Percentiles rank a stretch among this genome's conserved stretches.
These are phyloP conservation scores for Anguilla rostrata DNA, from an alignment of 2,113 vertebrate genomes.

Conservation along the genomic window DNA sequence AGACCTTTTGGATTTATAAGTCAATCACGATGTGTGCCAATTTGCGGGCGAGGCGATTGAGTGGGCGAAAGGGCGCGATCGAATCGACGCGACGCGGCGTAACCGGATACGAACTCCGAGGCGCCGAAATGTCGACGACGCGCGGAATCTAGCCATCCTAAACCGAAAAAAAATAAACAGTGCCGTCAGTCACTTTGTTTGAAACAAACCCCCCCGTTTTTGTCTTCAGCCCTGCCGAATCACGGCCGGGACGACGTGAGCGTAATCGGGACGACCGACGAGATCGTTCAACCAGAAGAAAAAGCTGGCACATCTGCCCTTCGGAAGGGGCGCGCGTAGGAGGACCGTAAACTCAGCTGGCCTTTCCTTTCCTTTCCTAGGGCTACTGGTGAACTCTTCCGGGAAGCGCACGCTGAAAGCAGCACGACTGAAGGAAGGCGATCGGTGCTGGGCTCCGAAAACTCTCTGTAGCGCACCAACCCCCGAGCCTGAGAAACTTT, in stretches of 20 bases:
- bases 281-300: not conserved
- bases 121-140: not conserved
- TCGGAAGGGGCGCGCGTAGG: not conserved
- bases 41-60: not conserved
- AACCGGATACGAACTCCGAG: not conserved
- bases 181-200: not conserved
- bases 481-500: not conserved
- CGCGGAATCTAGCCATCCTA: not conserved
- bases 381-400: not conserved
- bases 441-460: not conserved
- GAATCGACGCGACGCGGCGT: not conserved
- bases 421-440: not conserved
- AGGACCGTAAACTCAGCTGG: not conserved
- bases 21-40: not conserved
- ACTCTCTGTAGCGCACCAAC: not conserved
- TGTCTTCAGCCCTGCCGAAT: not conserved
- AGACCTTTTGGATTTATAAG: not conserved
- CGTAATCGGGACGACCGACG: not conserved
- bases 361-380: not conserved
- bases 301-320: not conserved
- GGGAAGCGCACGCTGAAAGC: not conserved
- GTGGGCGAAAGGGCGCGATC: not conserved
- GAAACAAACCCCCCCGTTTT: not conserved
- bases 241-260: not conserved
- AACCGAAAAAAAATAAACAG: not conserved